These are phyloP conservation scores for Zophobas morio DNA, from an alignment of 1,140 invertebrate genomes.

Conservation along the genomic window DNA sequence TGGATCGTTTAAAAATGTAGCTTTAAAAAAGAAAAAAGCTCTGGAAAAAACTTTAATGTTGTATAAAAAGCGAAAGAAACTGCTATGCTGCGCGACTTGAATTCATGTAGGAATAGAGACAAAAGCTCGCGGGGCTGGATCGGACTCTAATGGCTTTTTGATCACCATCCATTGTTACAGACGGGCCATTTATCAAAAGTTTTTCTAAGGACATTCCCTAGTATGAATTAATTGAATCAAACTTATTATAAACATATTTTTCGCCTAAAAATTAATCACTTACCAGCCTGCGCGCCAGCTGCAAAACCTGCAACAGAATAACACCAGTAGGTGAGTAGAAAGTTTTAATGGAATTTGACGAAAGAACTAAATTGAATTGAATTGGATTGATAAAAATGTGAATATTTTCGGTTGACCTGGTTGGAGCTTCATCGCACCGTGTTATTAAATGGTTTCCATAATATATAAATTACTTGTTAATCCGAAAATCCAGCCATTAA, in stretches of 20 bases:
- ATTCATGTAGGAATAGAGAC: conserved; percentile 44
- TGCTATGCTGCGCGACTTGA: conserved; percentile 28
- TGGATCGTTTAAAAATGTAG: conserved; percentile 33
- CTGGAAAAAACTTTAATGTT: conserved; percentile 27
- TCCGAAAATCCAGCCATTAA: conserved; percentile 39
- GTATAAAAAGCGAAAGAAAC: conserved; percentile 28
- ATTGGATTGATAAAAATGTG: conserved; percentile 14
- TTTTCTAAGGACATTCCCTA: conserved; percentile 39
- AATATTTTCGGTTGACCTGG: conserved; percentile 20
- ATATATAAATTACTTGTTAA: conserved; percentile 45
- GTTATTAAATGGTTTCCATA: conserved; percentile 36
- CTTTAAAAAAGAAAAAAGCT: conserved; percentile 11
- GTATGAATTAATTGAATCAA: conserved; percentile 33
- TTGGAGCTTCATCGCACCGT: conserved; percentile 10
- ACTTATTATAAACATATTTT: conserved; percentile 42
- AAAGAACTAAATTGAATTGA: conserved; percentile 11
- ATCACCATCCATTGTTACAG: conserved; percentile 47
- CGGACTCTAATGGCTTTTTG: conserved; percentile 46
- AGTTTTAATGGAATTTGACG: conserved; percentile 1
- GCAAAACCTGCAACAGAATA: conserved; percentile 30
- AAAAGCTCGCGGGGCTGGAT: conserved; percentile 42
- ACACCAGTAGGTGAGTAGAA: conserved; percentile 12
- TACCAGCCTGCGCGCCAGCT: conserved; percentile 9
- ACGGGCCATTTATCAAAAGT: conserved; percentile 46
- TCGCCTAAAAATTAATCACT: conserved; percentile 39